A percentile compares a stretch with the other conserved stretches of the same genome.
These are phyloP conservation scores for Leuciscus waleckii DNA, from an alignment of 2,797 vertebrate genomes.

Conservation along the genomic window DNA sequence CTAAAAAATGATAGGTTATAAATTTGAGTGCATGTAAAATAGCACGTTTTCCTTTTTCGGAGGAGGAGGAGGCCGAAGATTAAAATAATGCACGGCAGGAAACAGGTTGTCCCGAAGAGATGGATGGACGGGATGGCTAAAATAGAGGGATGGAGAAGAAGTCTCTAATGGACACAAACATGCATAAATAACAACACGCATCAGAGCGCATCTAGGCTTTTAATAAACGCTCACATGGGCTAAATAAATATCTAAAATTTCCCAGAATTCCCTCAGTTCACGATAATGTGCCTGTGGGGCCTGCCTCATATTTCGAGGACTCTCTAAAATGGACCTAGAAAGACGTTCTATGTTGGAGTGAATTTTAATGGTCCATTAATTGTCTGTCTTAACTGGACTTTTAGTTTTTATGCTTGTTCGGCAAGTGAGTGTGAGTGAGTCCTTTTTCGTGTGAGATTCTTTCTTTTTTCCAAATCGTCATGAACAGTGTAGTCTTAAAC, in stretches of 20 bases:
- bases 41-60: conserved; percentile 75
- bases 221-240: conserved; percentile 79
- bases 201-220: conserved; percentile 77
- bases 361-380: conserved; percentile 35
- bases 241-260: conserved; percentile 62
- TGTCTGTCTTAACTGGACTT: background rate
- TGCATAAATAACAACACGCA: conserved; percentile 93
- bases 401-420: background rate
- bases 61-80: conserved; percentile 76
- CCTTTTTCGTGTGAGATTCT: background rate
- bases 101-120: conserved; percentile 70
- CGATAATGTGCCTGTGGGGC: conserved; percentile 51
- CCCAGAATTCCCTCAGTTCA: conserved; percentile 13
- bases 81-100: conserved; percentile 90
- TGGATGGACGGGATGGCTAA: conserved; percentile 64
- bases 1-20: conserved; percentile 89
- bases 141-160: conserved; percentile 50
- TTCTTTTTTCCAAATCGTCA: background rate
- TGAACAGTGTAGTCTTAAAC: background rate
- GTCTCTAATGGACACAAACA: conserved; percentile 97
- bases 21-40: conserved; percentile 91
- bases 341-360: background rate
- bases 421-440: background rate
- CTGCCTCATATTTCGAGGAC: conserved; percentile 27
- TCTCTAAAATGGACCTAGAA: conserved; percentile 41